Evolutionary conservation across 2,888 invertebrate genomes (phyloP), one percentile per base, ranked within the genome.

Genomic region (Apodemia zela): DNA sequence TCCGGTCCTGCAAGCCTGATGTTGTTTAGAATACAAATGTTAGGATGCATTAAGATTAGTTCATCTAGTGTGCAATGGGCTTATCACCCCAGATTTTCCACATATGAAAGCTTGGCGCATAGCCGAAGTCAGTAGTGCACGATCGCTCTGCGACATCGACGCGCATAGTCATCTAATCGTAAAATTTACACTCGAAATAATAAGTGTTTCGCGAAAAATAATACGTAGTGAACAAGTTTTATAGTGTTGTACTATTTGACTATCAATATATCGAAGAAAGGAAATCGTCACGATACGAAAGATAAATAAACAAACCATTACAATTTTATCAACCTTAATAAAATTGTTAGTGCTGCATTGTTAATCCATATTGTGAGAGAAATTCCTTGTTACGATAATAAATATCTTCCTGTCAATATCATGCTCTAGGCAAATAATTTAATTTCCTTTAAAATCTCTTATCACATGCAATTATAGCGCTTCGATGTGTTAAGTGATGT

Each of bases 61-160:
- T n/a, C 62, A 62, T 58, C 42, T 45, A 29, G 33, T 17, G 66
- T 69, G 66, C 67, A 66, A 60, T 67, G 64, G 66, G 65, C 64
- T 65, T 66, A 67, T 74, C 75, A 79, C 78, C 76, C 64, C 67
- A 68, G 77, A 79, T 87, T 87, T 89, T 88, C 85, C 87, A 82
- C 82, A 80, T 78, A 82, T 81, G 78, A 81, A 78, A 80, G 82
- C 77, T 77, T 79, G 82, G 71, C 77, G 80, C 78, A 76, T 80
- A 76, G 74, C 75, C 77, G 75, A 75, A 75, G 75, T 80, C 85
- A 85, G 87, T 87, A 84, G 84, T 83, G 82, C 78, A 85, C 85
- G 75, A 73, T 75, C 76, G 77, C 81, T 82, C 81, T 82, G 79
- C 82, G 80, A 79, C 81, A 67, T 67, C 75, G 78, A 79, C 78